Base-by-base conservation (phyloP, 2,888 invertebrate genomes). In the Perdita meconis region DNA sequence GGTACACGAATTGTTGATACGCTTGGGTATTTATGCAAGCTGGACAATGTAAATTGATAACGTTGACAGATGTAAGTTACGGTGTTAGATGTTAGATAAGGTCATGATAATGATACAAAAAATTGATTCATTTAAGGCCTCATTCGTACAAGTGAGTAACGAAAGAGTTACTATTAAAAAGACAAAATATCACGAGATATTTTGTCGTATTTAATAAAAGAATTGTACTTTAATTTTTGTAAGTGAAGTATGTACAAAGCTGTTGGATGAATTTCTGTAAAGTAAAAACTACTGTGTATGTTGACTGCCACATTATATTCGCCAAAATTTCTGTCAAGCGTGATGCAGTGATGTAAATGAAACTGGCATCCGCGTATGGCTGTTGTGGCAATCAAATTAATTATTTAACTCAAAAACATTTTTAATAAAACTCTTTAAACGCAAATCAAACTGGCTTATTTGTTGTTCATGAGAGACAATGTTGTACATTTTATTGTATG, bases 361-460 rank as follows among this genome's bases (percentile, higher is more conserved):
- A 30, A 30, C 30, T 30, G 30, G 2, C 30, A 30, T n/a, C n/a
- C 30, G 6, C 6, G 6, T 30, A 30, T 30, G 30, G 30, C 30
- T 30, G 2, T 4, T 30, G 30, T 30, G 30, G 30, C 30, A 30
- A 6, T 30, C 30, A 30, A 30, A 30, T 2, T 30, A 6, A 30
- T 63, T 63, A 77, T 77, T 75, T 60, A 63, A 60, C 59, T 40
- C 34, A 59, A 66, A 24, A 66, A 19, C 36, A 59, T 67, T 71
- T 77, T 26, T 63, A 70, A 64, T 75, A 69, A 69, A 70, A 51
- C 47, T 53, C 22, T 74, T 10, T n/a, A 67, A 64, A 59, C 26
- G 55, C 38, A 22, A 24, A 38, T 59, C 40, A 47, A 69, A 19
- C 12, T 30, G 30, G 30, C 30, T 51, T 50, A 22, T 66, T 57